Evolutionary conservation across 2,797 vertebrate genomes (phyloP).

Genomic region (Oceanodroma leucorhoa): DNA sequence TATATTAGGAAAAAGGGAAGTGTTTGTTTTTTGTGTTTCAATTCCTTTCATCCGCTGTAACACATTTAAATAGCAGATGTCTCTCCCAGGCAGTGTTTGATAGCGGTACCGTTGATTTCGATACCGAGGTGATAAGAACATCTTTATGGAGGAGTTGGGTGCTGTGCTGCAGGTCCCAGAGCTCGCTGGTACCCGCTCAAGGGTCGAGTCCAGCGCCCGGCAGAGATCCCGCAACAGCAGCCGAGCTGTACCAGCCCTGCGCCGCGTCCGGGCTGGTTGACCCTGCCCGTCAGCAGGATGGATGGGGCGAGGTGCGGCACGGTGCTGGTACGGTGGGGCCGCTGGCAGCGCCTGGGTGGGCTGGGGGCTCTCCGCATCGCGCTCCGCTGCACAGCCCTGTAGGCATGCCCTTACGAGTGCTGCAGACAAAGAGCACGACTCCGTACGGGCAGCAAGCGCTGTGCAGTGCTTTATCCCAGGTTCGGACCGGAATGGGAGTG

Average conservation of each 20-base stretch:
- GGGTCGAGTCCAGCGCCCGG: not conserved
- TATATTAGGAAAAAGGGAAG: slow-evolving; percentile 7
- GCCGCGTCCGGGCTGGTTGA: fast-evolving
- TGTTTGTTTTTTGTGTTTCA: slow-evolving; percentile 24
- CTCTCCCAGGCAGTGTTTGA: slow-evolving; percentile 18
- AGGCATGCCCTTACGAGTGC: not conserved
- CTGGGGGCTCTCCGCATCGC: not conserved
- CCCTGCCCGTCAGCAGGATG: not conserved
- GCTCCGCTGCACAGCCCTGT: not conserved
- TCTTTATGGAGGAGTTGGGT: not conserved
- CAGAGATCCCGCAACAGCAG: not conserved
- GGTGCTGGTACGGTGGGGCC: not conserved
- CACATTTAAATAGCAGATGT: slow-evolving; percentile 51
- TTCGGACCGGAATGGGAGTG: fast-evolving
- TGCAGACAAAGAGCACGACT: not conserved
- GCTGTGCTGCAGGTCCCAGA: not conserved
- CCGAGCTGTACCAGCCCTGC: not conserved
- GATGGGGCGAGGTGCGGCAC: not conserved
- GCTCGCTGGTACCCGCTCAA: not conserved
- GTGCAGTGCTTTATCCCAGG: not conserved
- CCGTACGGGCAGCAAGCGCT: fast-evolving
- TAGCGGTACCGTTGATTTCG: not conserved
- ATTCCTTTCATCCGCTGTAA: slow-evolving; percentile 32
- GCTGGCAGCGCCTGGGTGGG: not conserved
- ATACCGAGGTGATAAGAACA: not conserved